A percentile compares a stretch with the other conserved stretches of the same genome.
Conservation (phyloP, 2,113 vertebrate genomes). For the Rhineura floridana region DNA sequence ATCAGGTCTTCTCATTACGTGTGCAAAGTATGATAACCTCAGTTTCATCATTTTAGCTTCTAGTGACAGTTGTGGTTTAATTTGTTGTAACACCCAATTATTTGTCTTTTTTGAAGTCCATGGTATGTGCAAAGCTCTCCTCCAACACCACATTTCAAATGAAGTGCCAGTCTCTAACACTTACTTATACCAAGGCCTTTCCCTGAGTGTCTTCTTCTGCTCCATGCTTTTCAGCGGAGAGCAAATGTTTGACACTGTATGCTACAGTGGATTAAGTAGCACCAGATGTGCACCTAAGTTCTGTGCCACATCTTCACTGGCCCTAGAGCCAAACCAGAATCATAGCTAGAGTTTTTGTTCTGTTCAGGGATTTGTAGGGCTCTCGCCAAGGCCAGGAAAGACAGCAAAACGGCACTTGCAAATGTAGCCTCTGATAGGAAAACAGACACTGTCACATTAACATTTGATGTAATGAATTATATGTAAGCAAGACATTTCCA, state of each 20-base stretch:
- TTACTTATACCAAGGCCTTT: not conserved
- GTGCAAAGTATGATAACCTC: too few relatives aligned
- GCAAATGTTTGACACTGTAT: not conserved
- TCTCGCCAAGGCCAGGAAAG: not conserved
- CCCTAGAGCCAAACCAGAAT: not conserved
- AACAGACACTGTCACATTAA: not conserved
- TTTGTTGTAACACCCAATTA: too few relatives aligned
- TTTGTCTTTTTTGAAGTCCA: too few relatives aligned
- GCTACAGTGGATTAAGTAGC: not conserved
- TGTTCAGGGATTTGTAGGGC: not conserved
- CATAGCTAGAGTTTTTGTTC: conserved; percentile 9
- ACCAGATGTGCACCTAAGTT: not conserved
- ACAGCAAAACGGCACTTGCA: not conserved
- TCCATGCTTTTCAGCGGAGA: not conserved
- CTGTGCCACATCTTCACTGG: conserved; percentile 7
- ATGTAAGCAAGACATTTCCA: too few relatives aligned
- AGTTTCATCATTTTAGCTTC: too few relatives aligned
- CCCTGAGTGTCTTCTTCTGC: too few relatives aligned
- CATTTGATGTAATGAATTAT: not conserved
- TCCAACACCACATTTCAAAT: too few relatives aligned
- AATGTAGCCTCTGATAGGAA: not conserved
- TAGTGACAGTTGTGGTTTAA: too few relatives aligned
- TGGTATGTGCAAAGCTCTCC: too few relatives aligned
- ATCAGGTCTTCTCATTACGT: too few relatives aligned
- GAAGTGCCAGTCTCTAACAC: too few relatives aligned